Evolutionary conservation across 1,140 invertebrate genomes (phyloP), one percentile per base, ranked within the genome.

Genomic region (Druon quercuslanigerum): DNA sequence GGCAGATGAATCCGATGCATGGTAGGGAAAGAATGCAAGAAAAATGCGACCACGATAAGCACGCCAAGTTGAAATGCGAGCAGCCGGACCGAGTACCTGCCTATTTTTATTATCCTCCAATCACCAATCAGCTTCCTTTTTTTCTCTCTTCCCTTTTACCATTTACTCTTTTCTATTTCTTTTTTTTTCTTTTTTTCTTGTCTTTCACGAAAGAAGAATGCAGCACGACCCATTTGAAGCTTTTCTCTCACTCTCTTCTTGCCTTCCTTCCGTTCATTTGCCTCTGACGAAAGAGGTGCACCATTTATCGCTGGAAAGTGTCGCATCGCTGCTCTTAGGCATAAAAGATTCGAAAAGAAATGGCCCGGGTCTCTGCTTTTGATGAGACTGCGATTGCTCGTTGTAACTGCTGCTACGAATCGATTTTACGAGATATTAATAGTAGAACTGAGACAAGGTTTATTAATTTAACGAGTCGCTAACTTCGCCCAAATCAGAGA

Each of bases 151-250:
- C 66, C 70, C 20, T 56, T 54, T 72, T 56, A 51, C 17, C 70
- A 71, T 71, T 57, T 75, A 71, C 60, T 75, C 52, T 76, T 52
- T 79, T 51, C 19, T 20, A 78, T 51, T 50, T 56, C 13, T 66
- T 71, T 12, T 51, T 83, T 50, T 70, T 74, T 76, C 56, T 77
- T 76, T 76, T 72, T 74, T 54, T 73, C 46, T 70, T n/a, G 40
- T 72, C 50, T 12, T 66, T 20, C 25, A 66, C 20, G 33, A 66
- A 66, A 66, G 14, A 25, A 66, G 60, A 66, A 66, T 66, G 60
- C 60, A 40, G 60, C 60, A 66, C 13, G 60, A 66, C 51, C 54
- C 57, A 75, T 51, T 71, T 52, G 46, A 75, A 75, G 56, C 73
- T 74, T 74, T 50, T 70, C 19, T 33, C 70, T 72, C 19, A 52